Base-by-base conservation (phyloP, 1,140 invertebrate genomes). In the Ruditapes philippinarum region DNA sequence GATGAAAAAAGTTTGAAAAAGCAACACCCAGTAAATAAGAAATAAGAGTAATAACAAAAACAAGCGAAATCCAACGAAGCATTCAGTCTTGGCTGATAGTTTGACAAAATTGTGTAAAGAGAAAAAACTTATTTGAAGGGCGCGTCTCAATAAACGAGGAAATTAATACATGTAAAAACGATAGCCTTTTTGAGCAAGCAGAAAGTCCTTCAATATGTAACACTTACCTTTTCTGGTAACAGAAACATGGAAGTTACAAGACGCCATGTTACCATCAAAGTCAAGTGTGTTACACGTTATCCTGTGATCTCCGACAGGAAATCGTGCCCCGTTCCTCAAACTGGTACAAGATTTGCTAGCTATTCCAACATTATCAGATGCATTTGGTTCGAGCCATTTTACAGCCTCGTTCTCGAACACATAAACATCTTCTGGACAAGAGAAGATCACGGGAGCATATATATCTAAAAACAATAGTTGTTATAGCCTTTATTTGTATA, bases 401-500 rank as follows among this genome's bases (percentile, higher is more conserved):
- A 31, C 54, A 7, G 17, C 14, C 38, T 81, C 54, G 0, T 81
- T 33, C 9, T 81, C 57, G 51, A 81, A 81, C 14, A 81, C 40
- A n/a, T 42, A 65, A 11, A 81, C 22, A 65, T 81, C 36, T 22
- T 54, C 79, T 11, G 79, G 79, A 65, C 79, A 81, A 40, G 33
- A 57, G 22, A 14, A 11, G 19, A 62, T 7, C 2, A 22, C 25
- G 11, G 79, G 79, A 7, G 54, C 31, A 17, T 38, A n/a, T 38
- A 49, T 62, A 65, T 81, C 79, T 81, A 25, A n/a, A 38, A 28
- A n/a, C n/a, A n/a, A n/a, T n/a, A n/a, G n/a, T n/a, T n/a, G n/a
- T n/a, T n/a, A n/a, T n/a, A n/a, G n/a, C n/a, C n/a, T n/a, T n/a
- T n/a, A n/a, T n/a, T n/a, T n/a, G n/a, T n/a, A n/a, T n/a, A n/a